A percentile compares a stretch with the other conserved stretches of the same genome.
These are phyloP conservation scores for Stenurella melanura DNA, from an alignment of 2,888 invertebrate species.

Conservation along the genomic window DNA sequence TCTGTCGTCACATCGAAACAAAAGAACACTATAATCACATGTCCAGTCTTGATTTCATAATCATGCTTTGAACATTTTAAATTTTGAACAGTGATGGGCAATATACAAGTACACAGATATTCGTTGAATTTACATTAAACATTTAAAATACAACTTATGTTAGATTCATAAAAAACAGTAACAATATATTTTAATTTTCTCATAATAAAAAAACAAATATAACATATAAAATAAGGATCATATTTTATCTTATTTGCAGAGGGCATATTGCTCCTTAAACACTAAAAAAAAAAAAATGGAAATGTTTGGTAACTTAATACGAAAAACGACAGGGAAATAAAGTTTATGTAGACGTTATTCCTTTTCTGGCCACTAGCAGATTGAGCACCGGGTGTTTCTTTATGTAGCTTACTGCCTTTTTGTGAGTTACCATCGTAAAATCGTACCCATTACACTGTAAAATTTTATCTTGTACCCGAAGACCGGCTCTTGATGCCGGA, in stretches of 20 bases:
- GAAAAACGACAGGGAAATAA: slow-evolving; percentile 27
- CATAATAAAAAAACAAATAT: slow-evolving; percentile 16
- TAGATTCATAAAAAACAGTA: slow-evolving; percentile 21
- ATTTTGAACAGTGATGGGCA: not conserved
- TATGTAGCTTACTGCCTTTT: slow-evolving; percentile 98
- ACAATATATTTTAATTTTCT: slow-evolving; percentile 25
- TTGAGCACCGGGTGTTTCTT: slow-evolving; percentile 96
- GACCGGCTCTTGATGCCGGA: slow-evolving; percentile 92
- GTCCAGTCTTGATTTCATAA: not conserved
- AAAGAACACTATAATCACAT: not conserved
- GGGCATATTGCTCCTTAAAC: not conserved
- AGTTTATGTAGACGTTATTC: slow-evolving; percentile 92
- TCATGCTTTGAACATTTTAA: not conserved
- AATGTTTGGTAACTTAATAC: slow-evolving; percentile 8
- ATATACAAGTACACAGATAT: not conserved
- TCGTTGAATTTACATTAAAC: slow-evolving; percentile 7
- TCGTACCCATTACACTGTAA: slow-evolving; percentile 86
- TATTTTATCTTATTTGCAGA: not conserved
- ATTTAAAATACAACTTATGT: slow-evolving; percentile 22
- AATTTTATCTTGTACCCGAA: slow-evolving; percentile 98
- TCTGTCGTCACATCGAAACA: not conserved
- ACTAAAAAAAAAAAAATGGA: slow-evolving; percentile 20
- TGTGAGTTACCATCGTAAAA: slow-evolving; percentile 99
- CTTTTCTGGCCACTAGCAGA: slow-evolving; percentile 95
- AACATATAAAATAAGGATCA: slow-evolving; percentile 8